Evolutionary conservation across 2,888 invertebrate species (phyloP).

Genomic region (Hydriomena furcata): DNA sequence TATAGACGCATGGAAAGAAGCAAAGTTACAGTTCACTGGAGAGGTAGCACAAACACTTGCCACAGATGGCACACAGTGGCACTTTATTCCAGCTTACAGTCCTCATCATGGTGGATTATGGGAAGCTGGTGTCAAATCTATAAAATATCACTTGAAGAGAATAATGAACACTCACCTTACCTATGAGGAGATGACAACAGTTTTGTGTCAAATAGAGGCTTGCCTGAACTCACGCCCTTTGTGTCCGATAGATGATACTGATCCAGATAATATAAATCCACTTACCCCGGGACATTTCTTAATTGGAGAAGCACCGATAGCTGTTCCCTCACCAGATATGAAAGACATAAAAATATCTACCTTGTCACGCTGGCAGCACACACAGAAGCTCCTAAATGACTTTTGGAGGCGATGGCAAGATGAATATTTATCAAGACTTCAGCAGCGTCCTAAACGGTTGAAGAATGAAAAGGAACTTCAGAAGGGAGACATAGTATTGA

Average conservation of each 20-base stretch:
- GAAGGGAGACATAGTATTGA: slow-evolving; percentile 31
- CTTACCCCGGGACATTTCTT: no score
- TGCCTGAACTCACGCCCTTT: no score
- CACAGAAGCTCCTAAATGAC: slow-evolving; percentile 27
- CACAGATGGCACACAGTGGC: slow-evolving; percentile 32
- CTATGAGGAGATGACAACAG: no score
- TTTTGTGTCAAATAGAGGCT: no score
- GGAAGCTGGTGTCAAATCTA: slow-evolving; percentile 35
- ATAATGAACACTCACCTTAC: no score
- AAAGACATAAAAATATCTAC: slow-evolving; percentile 10
- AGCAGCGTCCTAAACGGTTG: slow-evolving; percentile 32
- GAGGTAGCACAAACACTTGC: neutral
- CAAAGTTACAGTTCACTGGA: no score
- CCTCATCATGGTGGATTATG: slow-evolving; percentile 38
- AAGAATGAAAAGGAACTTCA: slow-evolving; percentile 14
- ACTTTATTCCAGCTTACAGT: slow-evolving; percentile 36
- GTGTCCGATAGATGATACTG: no score
- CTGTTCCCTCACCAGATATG: slow-evolving; percentile 4
- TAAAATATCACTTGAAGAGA: slow-evolving; percentile 32
- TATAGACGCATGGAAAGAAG: neutral
- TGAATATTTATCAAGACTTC: slow-evolving; percentile 33
- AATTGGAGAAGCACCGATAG: slow-evolving; percentile 27
- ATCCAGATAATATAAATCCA: no score
- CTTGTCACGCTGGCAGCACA: slow-evolving; percentile 32
- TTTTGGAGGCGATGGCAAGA: slow-evolving; percentile 37